Conservation (phyloP, 2,888 invertebrate species). For the Emmelina monodactyla region DNA sequence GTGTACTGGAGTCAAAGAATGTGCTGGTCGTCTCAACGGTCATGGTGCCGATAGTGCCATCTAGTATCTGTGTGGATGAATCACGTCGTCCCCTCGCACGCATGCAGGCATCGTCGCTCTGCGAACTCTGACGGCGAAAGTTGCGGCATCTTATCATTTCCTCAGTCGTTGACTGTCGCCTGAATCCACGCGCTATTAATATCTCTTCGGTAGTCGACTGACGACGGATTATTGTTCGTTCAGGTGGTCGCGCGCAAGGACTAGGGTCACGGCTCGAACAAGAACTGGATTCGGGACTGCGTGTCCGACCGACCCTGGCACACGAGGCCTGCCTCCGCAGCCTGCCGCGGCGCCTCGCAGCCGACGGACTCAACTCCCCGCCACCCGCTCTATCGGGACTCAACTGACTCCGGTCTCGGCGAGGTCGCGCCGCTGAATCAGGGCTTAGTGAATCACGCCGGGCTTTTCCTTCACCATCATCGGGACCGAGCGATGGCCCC, state of each 20-base stretch:
- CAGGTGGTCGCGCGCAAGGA: conserved; percentile 71
- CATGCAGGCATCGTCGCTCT: conserved; percentile 81
- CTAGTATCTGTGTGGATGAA: conserved; percentile 89
- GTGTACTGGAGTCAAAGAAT: conserved; percentile 91
- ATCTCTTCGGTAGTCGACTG: conserved; percentile 94
- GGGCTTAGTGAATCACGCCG: conserved; percentile 89
- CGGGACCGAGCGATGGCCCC: conserved; percentile 86
- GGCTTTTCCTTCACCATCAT: conserved; percentile 79
- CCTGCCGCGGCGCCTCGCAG: conserved; percentile 72
- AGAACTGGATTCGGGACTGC: conserved; percentile 77
- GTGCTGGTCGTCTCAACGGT: conserved; percentile 92
- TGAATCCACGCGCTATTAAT: conserved; percentile 86
- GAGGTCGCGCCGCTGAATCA: conserved; percentile 81
- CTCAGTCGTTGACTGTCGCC: conserved; percentile 89
- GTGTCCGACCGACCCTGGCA: conserved; percentile 63
- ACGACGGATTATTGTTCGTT: conserved; percentile 79
- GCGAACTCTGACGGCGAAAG: conserved; percentile 88
- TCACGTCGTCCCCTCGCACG: conserved; percentile 78
- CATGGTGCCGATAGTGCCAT: conserved; percentile 92
- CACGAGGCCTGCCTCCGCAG: conserved; percentile 83
- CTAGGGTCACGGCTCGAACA: conserved; percentile 87
- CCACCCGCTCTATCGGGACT: conserved; percentile 85
- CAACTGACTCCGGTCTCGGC: conserved; percentile 80
- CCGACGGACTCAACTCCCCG: conserved; percentile 79
- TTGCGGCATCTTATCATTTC: conserved; percentile 93